Base-by-base conservation (phyloP, 1,140 invertebrate species). In the Drosophila azteca region DNA sequence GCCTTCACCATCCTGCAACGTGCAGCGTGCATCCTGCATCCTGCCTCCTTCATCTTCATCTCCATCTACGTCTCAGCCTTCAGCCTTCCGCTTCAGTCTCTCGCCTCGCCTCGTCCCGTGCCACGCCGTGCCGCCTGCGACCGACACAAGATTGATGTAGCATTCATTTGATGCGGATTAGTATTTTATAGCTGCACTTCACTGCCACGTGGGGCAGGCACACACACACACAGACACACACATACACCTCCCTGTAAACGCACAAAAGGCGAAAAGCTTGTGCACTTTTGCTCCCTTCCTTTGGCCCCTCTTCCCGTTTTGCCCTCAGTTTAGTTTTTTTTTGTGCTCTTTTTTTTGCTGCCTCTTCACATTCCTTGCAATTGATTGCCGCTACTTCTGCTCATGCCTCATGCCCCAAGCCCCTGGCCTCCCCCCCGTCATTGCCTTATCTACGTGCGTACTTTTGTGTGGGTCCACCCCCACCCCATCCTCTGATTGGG, bases 111-210 rank as follows among this genome's bases (percentile, higher is more conserved):
- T 24, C 22, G 22, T 24, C 3, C 2, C 22, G 3, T 4, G 22
- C 22, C 22, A 24, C 22, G 22, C 24, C 24, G 24, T 31, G 57
- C 71, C 70, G 61, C 75, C 79, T 84, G 83, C 69, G 75, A 75
- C 65, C 82, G 82, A 87, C 82, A 87, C 71, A 88, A 88, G 82
- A 87, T 87, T 87, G 82, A 87, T 87, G 82, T 87, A 88, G 83
- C 82, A 87, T 87, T 87, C 82, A 87, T 87, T 87, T 88, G 82
- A 87, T 87, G 83, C 82, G 82, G 82, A 87, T 87, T 87, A 87
- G 82, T 87, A 82, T 87, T 87, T 87, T 88, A 87, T 87, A 87
- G 83, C 82, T 88, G 83, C 82, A 88, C 82, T 88, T 83, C 83
- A 79, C 71, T 74, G 46, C 71, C 71, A 74, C 71, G 71, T 74